Evolutionary conservation across 2,113 vertebrate species (phyloP), one percentile per base, ranked within the genome.

Genomic region (Cebidichthys violaceus): DNA sequence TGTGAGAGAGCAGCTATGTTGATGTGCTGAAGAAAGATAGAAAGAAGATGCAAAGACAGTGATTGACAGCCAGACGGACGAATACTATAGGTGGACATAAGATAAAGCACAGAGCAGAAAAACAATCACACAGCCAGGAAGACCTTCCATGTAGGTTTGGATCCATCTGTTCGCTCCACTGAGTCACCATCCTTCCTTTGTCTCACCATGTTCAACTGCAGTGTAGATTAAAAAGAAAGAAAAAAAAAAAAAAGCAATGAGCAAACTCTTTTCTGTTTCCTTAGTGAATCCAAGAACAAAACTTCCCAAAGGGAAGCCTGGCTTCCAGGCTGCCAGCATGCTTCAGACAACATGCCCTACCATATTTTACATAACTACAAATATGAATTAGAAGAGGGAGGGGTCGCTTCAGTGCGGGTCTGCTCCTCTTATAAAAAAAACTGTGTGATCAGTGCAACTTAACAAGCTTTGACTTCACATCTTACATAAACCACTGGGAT

Each of bases 121-220:
- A 87, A 86, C 76, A 87, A 86, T 87, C 82, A 89, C 85, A 84
- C 83, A 89, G 85, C 84, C 67, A 85, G 80, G 89, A 88, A 91
- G 86, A 95, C 95, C 95, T 96, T 96, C 95, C 95, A 96, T 77
- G 93, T 94, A 88, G 95, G 93, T 84, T 95, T 96, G 80, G 95
- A 89, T 88, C 92, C 90, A 70, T 96, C 94, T 81, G 91, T 85
- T 84, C 92, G 91, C 82, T 95, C 95, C 89, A 84, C 20, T 54
- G 91, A 92, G 74, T 96, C 94, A 57, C 92, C 90, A 8, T 96
- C 94, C 89, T 95, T 96, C 86, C 93, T 93, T 79, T 96, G 95
- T 79, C 93, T 92, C 85, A 90, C 91, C 77, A 90, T 77, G 85
- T 81, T 88, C 84, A 95, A 87, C 95, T 96, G 91, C 71, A 92